A percentile compares a stretch with the other conserved stretches of the same genome.
These are phyloP conservation scores for Amiota communis DNA, from an alignment of 2,888 invertebrate genomes.

Conservation along the genomic window DNA sequence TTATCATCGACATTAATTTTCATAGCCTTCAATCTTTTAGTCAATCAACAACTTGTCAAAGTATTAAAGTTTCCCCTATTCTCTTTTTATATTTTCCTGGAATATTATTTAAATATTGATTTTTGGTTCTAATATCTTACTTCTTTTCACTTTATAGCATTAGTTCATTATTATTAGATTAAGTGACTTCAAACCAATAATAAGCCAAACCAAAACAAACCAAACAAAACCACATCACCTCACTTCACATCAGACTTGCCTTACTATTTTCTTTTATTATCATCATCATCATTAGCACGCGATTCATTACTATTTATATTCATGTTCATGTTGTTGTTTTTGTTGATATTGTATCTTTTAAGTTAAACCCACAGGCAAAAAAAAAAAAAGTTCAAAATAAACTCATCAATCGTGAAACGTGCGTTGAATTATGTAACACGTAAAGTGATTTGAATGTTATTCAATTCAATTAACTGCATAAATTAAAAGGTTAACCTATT, in stretches of 20 bases:
- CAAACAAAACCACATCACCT: too few relatives aligned
- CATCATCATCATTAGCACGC: too few relatives aligned
- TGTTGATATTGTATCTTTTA: too few relatives aligned
- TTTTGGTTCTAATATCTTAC: not conserved
- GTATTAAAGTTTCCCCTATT: not conserved
- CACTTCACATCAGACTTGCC: too few relatives aligned
- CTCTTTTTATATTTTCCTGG: not conserved
- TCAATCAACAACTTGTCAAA: constrained; percentile 6
- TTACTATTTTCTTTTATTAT: too few relatives aligned
- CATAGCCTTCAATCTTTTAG: not conserved
- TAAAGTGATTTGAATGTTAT: constrained; percentile 43
- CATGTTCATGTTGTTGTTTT: too few relatives aligned
- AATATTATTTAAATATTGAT: constrained; percentile 12
- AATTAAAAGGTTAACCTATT: constrained; percentile 42
- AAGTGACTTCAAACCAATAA: too few relatives aligned
- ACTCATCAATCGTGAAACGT: constrained; percentile 30
- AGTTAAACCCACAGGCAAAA: not conserved
- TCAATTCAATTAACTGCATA: constrained; percentile 52
- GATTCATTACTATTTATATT: too few relatives aligned
- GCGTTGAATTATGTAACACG: constrained; percentile 42
- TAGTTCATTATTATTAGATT: not conserved
- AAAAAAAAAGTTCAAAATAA: not conserved
- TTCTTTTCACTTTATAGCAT: not conserved
- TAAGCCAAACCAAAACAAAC: too few relatives aligned
- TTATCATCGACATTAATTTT: not conserved